Base-by-base conservation (phyloP, 1,140 invertebrate species). In the Dinoponera quadriceps region DNA sequence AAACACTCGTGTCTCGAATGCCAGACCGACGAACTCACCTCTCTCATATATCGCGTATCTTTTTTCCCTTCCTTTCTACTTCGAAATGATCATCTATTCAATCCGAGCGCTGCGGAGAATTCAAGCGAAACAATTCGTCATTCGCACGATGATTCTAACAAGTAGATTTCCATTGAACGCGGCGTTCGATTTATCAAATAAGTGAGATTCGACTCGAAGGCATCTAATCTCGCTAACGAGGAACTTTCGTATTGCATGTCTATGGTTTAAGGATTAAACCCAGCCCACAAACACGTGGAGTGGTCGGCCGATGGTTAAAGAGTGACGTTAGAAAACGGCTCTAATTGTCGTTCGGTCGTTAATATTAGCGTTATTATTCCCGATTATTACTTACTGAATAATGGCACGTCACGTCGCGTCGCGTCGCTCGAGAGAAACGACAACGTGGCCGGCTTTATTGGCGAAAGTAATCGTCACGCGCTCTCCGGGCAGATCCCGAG, bases 171-270 rank as follows among this genome's bases (percentile, higher is more conserved):
- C 38, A 11, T 44, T 11, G 38, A 11, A 44, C 51, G 33, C 38
- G 2, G 20, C 18, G 18, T 57, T 78, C 38, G 66, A 48, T 16
- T n/a, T 11, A 5, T 69, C 25, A 55, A 80, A 44, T 27, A 75
- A 63, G 11, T 20, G 38, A 75, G 75, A 71, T 51, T 63, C 60
- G 65, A 57, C 33, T 85, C 38, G 60, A 63, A 63, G 68, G 51
- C 62, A 80, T 48, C 75, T 80, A 80, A 80, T 83, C 62, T 83
- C 82, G 51, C 72, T 57, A 77, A 83, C 73, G 62, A 78, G 68
- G 82, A 80, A 80, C 82, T 80, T 69, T 80, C 63, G 57, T 84
- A 84, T 84, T 80, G 82, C 75, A 80, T 84, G 77, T 68, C 20
- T 75, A 22, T 62, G 33, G 55, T 62, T 57, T 71, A 71, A 69